Percentiles rank a stretch among this genome's conserved stretches.
phyloP scores from a whole-genome alignment of 37 sponge, comb jelly and placozoan species.

The Hexactinellida sp. region DNA sequence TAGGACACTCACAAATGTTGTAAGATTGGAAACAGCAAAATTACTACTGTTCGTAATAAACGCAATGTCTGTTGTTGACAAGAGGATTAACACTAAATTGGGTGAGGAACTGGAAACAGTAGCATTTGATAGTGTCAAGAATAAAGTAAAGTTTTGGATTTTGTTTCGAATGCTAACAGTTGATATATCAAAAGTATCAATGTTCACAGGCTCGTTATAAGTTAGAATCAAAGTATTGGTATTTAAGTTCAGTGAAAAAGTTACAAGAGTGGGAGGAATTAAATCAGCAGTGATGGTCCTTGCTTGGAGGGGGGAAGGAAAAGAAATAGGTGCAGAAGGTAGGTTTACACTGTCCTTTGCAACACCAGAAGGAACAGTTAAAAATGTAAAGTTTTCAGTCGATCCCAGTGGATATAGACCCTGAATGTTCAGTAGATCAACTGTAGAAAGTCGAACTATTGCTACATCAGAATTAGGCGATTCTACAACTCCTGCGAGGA shows the following conservation, averaged over 20 bases:
- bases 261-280: conserved; percentile 26
- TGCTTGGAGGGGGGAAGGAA: background rate
- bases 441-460: conserved; percentile 19
- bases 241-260: conserved; percentile 46
- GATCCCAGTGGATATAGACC: conserved; percentile 49
- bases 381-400: conserved; percentile 39
- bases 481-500: conserved; percentile 41
- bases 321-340: background rate
- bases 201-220: conserved; percentile 65
- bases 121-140: conserved; percentile 45
- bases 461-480: conserved; percentile 35
- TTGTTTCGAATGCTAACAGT: conserved; percentile 30
- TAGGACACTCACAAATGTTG: conserved; percentile 29
- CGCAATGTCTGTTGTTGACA: conserved; percentile 20
- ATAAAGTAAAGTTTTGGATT: conserved; percentile 19
- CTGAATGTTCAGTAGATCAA: conserved; percentile 44
- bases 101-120: conserved; percentile 33
- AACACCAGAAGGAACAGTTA: conserved; percentile 32
- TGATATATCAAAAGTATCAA: conserved; percentile 42
- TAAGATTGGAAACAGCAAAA: conserved; percentile 32
- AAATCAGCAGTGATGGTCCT: conserved; percentile 4
- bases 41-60: conserved; percentile 27
- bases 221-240: conserved; percentile 44
- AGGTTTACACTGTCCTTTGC: conserved; percentile 30
- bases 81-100: conserved; percentile 17